Evolutionary conservation across 1,140 invertebrate species (phyloP).

Genomic region (Rhopalosiphum padi): DNA sequence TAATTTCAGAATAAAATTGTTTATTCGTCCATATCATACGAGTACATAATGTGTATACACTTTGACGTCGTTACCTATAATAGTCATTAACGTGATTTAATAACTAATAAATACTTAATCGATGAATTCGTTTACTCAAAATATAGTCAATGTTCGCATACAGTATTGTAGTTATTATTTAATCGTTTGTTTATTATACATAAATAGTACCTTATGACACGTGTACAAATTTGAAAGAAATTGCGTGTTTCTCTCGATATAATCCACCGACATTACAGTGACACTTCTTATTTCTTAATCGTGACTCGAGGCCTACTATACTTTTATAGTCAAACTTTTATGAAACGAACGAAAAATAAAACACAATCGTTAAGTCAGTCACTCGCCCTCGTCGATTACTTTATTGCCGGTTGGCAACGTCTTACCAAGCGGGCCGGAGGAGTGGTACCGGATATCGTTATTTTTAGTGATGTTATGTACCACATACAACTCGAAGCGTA

Average conservation of each 20-base stretch:
- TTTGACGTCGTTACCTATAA: neutral
- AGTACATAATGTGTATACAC: too few relatives aligned
- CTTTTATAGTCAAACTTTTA: neutral
- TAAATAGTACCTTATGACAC: neutral
- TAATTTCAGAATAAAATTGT: neutral
- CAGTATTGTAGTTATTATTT: neutral
- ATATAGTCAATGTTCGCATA: neutral
- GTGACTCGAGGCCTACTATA: neutral
- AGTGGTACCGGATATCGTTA: neutral
- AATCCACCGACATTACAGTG: neutral
- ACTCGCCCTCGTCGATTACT: slow-evolving; percentile 4
- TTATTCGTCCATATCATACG: too few relatives aligned
- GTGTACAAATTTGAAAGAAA: neutral
- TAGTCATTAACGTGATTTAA: neutral
- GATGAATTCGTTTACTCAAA: neutral
- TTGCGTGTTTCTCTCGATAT: neutral
- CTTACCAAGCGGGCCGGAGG: neutral
- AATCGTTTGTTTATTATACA: neutral
- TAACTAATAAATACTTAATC: neutral
- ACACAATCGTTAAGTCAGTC: neutral
- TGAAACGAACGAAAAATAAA: neutral
- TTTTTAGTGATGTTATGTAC: neutral
- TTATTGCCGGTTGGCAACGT: neutral
- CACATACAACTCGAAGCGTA: neutral
- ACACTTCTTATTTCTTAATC: neutral